A percentile compares a stretch with the other conserved stretches of the same genome.
Conservation (phyloP, 2,113 vertebrate species). For the Corythornis cristatus region DNA sequence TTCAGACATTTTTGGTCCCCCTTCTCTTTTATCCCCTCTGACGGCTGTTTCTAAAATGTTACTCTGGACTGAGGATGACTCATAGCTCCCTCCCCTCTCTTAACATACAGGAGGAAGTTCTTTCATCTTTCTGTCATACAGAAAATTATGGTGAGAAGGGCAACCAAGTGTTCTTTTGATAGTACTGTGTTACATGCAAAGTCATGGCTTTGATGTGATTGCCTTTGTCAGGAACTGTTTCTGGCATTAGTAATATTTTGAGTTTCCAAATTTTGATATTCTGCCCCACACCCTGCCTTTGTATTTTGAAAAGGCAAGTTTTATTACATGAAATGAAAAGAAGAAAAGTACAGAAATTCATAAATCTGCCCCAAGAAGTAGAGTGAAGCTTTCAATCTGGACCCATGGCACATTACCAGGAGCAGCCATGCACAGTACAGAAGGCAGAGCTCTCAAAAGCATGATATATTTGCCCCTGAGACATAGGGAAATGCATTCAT, state of each 20-base stretch:
- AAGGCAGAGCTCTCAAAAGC: not conserved
- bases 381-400: not conserved
- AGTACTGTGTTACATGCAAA: fast-evolving
- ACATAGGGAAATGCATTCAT: not conserved
- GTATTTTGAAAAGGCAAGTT: not conserved
- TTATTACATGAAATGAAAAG: not conserved
- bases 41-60: not conserved
- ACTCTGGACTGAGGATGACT: fast-evolving
- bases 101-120: not conserved
- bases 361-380: not conserved
- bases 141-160: not conserved
- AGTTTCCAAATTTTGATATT: not conserved
- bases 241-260: not conserved
- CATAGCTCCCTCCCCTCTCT: not conserved
- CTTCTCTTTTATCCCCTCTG: not conserved
- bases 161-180: not conserved
- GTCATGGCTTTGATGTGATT: fast-evolving
- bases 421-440: not conserved
- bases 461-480: not conserved
- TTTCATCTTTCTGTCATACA: not conserved
- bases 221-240: not conserved
- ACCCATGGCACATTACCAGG: fast-evolving
- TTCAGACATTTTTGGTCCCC: not conserved
- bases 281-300: not conserved
- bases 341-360: not conserved